These are phyloP conservation scores for Drosophila testacea DNA, from an alignment of 2,888 invertebrate genomes.

Conservation along the genomic window DNA sequence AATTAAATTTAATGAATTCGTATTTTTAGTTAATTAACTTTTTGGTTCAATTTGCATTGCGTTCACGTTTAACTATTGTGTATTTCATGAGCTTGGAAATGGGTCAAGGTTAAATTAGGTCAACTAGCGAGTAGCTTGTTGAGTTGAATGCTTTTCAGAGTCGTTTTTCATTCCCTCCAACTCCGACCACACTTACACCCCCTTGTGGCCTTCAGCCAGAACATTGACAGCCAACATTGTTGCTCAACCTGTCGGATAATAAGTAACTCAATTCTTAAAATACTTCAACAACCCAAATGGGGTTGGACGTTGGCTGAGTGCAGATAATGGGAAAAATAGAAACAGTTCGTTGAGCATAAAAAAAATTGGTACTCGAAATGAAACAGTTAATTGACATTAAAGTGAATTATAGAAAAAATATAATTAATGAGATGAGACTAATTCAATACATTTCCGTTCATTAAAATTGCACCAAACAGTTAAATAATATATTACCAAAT, in stretches of 20 bases:
- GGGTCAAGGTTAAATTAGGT: slow-evolving; percentile 78
- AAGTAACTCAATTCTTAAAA: slow-evolving; percentile 42
- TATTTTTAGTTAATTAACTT: slow-evolving; percentile 24
- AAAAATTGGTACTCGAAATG: no score
- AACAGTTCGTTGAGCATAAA: background rate
- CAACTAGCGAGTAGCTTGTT: slow-evolving; percentile 63
- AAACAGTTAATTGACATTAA: no score
- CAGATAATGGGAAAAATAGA: background rate
- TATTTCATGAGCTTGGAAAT: slow-evolving; percentile 45
- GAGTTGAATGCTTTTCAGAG: slow-evolving; percentile 67
- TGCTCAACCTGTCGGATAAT: slow-evolving; percentile 35
- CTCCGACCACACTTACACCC: background rate
- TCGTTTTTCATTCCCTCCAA: slow-evolving; percentile 32
- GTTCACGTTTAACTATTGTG: slow-evolving; percentile 20
- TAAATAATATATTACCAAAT: no score
- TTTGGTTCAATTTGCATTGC: slow-evolving; percentile 24
- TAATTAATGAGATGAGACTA: no score
- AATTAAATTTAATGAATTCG: slow-evolving; percentile 2
- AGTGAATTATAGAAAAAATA: no score
- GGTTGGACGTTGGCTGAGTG: background rate
- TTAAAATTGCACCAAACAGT: no score
- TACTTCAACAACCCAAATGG: slow-evolving; percentile 5
- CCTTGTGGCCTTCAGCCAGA: slow-evolving; percentile 50
- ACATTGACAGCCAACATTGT: slow-evolving; percentile 67
- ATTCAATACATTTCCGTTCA: background rate